A percentile compares a stretch with the other conserved stretches of the same genome.
Evolutionary conservation across 1,140 invertebrate genomes (phyloP).

Genomic region (Drosophila subobscura): DNA sequence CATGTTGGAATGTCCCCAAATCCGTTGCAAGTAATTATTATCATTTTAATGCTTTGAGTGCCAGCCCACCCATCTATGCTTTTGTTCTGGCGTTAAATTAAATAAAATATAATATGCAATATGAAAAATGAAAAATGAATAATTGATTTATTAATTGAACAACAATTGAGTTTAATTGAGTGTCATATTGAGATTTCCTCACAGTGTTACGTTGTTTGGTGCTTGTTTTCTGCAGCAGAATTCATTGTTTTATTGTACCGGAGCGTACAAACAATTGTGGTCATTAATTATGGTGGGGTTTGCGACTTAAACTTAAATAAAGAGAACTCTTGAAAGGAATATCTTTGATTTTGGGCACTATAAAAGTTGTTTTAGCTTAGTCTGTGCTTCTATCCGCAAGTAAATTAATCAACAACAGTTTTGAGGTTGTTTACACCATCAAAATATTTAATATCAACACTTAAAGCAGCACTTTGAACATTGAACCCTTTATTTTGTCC

Average conservation of each 20-base stretch:
- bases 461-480: too few relatives aligned
- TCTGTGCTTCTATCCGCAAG: too few relatives aligned
- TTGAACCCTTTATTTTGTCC: too few relatives aligned
- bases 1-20: too few relatives aligned
- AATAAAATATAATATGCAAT: slow-evolving; percentile 26
- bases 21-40: not conserved
- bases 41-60: slow-evolving; percentile 9
- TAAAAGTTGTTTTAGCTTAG: too few relatives aligned
- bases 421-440: too few relatives aligned
- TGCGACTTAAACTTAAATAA: too few relatives aligned
- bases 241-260: slow-evolving; percentile 20
- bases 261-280: not conserved
- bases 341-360: too few relatives aligned
- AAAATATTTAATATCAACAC: too few relatives aligned
- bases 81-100: slow-evolving; percentile 14
- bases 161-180: slow-evolving; percentile 74
- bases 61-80: slow-evolving; percentile 3
- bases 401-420: too few relatives aligned
- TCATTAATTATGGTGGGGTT: too few relatives aligned
- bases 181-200: slow-evolving; percentile 50
- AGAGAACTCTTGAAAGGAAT: too few relatives aligned
- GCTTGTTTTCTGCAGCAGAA: slow-evolving; percentile 3
- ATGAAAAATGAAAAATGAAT: slow-evolving; percentile 48
- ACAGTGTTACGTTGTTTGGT: slow-evolving; percentile 10
- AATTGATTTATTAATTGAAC: slow-evolving; percentile 78